Base-by-base conservation (phyloP, 2,113 vertebrate species). In the Oncorhynchus gorbuscha region DNA sequence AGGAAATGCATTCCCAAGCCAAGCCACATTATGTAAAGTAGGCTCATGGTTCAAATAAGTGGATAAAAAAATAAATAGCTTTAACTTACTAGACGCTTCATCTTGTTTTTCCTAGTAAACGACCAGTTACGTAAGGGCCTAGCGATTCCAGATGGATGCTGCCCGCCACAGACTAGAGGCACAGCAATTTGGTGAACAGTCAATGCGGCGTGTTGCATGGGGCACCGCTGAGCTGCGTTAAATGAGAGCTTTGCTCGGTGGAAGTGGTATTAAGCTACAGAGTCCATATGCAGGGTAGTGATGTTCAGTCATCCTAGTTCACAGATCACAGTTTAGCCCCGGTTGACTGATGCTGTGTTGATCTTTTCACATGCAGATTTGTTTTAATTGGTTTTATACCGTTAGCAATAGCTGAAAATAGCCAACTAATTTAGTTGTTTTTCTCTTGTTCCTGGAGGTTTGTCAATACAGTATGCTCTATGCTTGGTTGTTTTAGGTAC, bases 61-160 rank as follows among this genome's bases (percentile, higher is more conserved):
- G n/a, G 76, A 75, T 69, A 11, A 49, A 51, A 51, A 39, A 72
- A 69, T 49, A 70, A 61, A 76, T 79, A 75, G 48, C 75, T 68
- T 80, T 77, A 83, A 73, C 79, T 83, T 68, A 71, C 67, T 67
- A 81, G 77, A 79, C 72, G 22, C 71, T 72, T 75, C 48, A 48
- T 76, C 20, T 72, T 16, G 62, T 45, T 75, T 80, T 81, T 82
- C 71, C 74, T 65, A 77, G 84, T 82, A 85, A 78, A 78, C 75
- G 59, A 64, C 14, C 1, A 1, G 74, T 84, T 84, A 85, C 49
- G 78, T 80, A 85, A 85, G 12, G 81, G 64, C 78, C 73, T 72
- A 82, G 77, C 83, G 74, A 75, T 72, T 79, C 85, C 83, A 85
- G 83, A 85, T 87, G 83, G 83, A 14, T 55, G 16, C 51, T 55